phyloP scores from a whole-genome alignment of 2,797 vertebrate species.

The Nyctibius grandis region DNA sequence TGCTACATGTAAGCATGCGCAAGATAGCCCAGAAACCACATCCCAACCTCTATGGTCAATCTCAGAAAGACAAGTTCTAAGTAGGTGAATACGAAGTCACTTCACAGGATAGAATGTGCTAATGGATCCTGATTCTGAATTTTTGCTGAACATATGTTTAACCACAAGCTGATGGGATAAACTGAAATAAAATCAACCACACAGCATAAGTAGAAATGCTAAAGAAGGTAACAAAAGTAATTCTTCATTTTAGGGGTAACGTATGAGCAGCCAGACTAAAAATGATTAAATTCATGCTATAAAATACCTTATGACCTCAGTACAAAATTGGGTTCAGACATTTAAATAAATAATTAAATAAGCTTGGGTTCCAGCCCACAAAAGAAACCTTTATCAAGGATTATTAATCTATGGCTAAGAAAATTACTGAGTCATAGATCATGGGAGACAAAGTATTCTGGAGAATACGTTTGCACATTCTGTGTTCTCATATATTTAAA shows the following conservation, averaged over 20 bases:
- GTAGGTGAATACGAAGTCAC: neutral
- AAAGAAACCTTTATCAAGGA: neutral
- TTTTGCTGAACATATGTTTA: neutral
- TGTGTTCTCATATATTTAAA: neutral
- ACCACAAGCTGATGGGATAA: neutral
- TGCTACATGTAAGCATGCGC: neutral
- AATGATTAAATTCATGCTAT: neutral
- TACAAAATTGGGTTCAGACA: neutral
- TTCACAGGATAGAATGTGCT: neutral
- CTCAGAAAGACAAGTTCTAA: neutral
- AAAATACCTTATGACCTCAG: neutral
- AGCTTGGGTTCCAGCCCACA: neutral
- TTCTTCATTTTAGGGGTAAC: neutral
- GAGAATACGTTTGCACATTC: neutral
- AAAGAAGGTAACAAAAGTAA: neutral
- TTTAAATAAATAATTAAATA: neutral
- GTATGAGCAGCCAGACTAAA: neutral
- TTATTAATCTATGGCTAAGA: neutral
- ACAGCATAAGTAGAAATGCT: neutral
- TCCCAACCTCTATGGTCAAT: fast-evolving
- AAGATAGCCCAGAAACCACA: neutral
- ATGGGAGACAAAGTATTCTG: neutral
- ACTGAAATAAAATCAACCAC: neutral
- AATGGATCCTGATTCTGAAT: neutral
- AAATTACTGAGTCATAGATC: neutral